Evolutionary conservation across 2,888 invertebrate genomes (phyloP).

Genomic region (Apotomis turbidana): DNA sequence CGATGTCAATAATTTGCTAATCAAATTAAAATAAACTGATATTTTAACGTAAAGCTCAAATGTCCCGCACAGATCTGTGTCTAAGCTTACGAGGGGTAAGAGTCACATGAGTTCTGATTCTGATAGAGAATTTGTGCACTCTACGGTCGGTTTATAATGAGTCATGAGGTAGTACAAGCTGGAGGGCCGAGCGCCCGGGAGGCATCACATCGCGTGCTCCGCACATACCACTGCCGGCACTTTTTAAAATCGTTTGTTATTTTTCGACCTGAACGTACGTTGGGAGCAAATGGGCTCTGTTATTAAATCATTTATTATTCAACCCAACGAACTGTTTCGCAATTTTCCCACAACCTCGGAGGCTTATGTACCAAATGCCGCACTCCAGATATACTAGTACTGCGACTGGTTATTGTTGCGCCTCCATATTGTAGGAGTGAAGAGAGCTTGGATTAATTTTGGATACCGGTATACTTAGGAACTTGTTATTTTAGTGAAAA

Average conservation of each 20-base stretch:
- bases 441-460: constrained; percentile 30
- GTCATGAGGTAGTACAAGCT: neutral
- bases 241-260: constrained; percentile 80
- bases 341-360: constrained; percentile 75
- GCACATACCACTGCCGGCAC: constrained; percentile 61
- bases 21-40: too few relatives aligned
- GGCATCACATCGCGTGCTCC: constrained; percentile 37
- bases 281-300: constrained; percentile 80
- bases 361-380: constrained; percentile 39
- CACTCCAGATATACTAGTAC: constrained; percentile 28
- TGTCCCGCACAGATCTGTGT: too few relatives aligned
- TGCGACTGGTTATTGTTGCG: constrained; percentile 38
- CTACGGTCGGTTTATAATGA: neutral
- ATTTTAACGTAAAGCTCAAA: too few relatives aligned
- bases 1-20: too few relatives aligned
- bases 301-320: constrained; percentile 84
- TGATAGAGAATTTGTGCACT: constrained; percentile 1
- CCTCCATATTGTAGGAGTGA: constrained; percentile 25
- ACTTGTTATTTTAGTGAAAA: constrained; percentile 6
- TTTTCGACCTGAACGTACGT: constrained; percentile 75
- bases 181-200: constrained; percentile 11
- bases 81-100: too few relatives aligned
- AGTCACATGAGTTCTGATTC: constrained; percentile 4
- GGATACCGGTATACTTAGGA: constrained; percentile 8
- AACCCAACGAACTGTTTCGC: constrained; percentile 80